Base-by-base conservation (phyloP, 2,888 invertebrate species). In the Diarsia brunnea region DNA sequence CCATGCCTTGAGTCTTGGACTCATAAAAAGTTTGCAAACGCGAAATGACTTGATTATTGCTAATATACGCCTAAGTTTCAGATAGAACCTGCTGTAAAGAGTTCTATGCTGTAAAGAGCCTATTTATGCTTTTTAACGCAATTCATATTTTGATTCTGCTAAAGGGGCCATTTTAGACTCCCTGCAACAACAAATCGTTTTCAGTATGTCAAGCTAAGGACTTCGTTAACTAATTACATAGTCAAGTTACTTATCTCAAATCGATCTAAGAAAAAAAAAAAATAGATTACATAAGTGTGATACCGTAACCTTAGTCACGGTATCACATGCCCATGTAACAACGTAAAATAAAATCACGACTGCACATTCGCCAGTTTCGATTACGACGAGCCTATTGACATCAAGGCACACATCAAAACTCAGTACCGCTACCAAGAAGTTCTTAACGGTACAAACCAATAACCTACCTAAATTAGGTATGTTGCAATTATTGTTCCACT, bases 401-500 rank as follows among this genome's bases (percentile, higher is more conserved):
- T 27, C 55, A 58, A 58, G 16, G 24, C 55, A 16, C 8, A 16
- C 7, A 58, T 24, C 2, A 16, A 58, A 3, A 58, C 14, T 53
- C 12, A 24, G 1, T n/a, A 4, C 55, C 14, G 12, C 14, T 7
- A 10, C 58, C 16, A 27, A 60, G 11, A 19, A 19, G 31, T 19
- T 10, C 27, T 60, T 19, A 19, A 27, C 16, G 27, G 10, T 27
- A 58, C 16, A 58, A 58, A 27, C 1, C 16, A 16, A 27, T 27
- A 45, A 24, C 69, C 77, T 73, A 95, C 95, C 91, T 71, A 73
- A 77, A 86, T 94, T 90, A 0, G 94, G 94, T 58, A 94, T 89
- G 68, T 93, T 89, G 79, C 95, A 96, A 0, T 83, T 66, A 0
- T 78, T 67, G 60, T 95, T 95, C 95, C 95, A 96, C 14, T 93